Base-by-base conservation (phyloP, 2,797 vertebrate species). In the Pachyuromys duprasi region DNA sequence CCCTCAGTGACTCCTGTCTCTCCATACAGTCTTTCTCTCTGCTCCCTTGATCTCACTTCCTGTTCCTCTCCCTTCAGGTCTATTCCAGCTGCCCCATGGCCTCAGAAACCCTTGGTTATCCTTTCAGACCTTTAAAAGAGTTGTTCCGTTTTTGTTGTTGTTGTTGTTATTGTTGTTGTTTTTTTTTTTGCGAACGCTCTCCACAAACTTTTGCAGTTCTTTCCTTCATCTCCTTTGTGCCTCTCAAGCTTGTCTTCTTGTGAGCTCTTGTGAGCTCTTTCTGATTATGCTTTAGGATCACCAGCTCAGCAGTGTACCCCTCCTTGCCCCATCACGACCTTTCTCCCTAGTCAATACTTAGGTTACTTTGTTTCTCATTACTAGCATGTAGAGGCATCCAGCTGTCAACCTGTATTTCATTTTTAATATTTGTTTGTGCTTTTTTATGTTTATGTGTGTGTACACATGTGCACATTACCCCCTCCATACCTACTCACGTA, bases 51-150 rank as follows among this genome's bases (percentile, higher is more conserved):
- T 39, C 3, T 79, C 17, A 0, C 69, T 78, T 95, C 53, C 62
- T 57, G 0, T 2, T 7, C 8, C 20, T 81, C 3, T 65, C 45
- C 3, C 28, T 81, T 55, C 0, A 4, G 36, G 60, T n/a, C 31
- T 60, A 45, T 36, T 49, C 28, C 17, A 70, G 69, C 22, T 5
- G 3, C 1, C 4, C 20, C 26, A n/a, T 17, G 33, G 24, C 26
- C 90, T 26, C 14, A 79, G 53, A 42, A 81, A 39, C 65, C 31
- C 67, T 20, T 36, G 18, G 11, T 8, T 24, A 42, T 79, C 69
- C 36, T 78, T 36, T 13, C 62, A 45, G 80, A 31, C 45, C 72
- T 89, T 82, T 72, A 42, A 8, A 45, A 8, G 2, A 22, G 11
- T 57, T 57, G 55, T 18, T 4, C 17, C 55, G 49, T 11, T 49